A percentile compares a stretch with the other conserved stretches of the same genome.
These are phyloP conservation scores for Bombus sibiricus DNA, from an alignment of 1,140 invertebrate species.

Conservation along the genomic window DNA sequence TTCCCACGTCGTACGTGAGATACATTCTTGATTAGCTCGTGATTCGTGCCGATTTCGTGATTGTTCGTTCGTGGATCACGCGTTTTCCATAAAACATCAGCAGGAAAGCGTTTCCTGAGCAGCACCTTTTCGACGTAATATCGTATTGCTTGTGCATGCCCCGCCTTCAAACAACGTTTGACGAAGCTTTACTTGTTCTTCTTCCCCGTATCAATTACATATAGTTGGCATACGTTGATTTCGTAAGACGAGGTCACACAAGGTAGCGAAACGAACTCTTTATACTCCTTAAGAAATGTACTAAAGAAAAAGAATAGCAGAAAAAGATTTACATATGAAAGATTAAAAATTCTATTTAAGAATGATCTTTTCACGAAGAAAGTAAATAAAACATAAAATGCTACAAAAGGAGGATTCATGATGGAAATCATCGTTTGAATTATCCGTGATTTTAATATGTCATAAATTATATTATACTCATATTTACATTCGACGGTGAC, in stretches of 20 bases:
- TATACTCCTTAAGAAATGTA: neutral
- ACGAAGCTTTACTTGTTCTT: slow-evolving; percentile 51
- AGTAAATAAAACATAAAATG: neutral
- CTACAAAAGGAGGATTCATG: neutral
- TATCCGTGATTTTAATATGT: neutral
- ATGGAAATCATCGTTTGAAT: too few species aligned
- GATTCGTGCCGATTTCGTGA: slow-evolving; percentile 45
- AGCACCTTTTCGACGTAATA: slow-evolving; percentile 29
- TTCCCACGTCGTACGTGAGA: slow-evolving; percentile 29
- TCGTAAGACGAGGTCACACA: slow-evolving; percentile 9
- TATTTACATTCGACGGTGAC: neutral
- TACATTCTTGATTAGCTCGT: slow-evolving; percentile 14
- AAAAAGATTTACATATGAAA: neutral
- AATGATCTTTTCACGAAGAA: neutral
- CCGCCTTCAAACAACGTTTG: slow-evolving; percentile 68
- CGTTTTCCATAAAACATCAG: slow-evolving; percentile 73
- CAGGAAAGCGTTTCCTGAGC: slow-evolving; percentile 66
- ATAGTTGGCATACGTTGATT: slow-evolving; percentile 2
- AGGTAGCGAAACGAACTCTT: neutral
- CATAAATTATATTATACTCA: neutral
- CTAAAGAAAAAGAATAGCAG: neutral
- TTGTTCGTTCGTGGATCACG: slow-evolving; percentile 39
- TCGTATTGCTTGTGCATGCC: slow-evolving; percentile 60
- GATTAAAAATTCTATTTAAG: neutral
- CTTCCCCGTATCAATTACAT: slow-evolving; percentile 51